Conservation (phyloP, 2,888 invertebrate genomes). For the Leucophenga montana region DNA sequence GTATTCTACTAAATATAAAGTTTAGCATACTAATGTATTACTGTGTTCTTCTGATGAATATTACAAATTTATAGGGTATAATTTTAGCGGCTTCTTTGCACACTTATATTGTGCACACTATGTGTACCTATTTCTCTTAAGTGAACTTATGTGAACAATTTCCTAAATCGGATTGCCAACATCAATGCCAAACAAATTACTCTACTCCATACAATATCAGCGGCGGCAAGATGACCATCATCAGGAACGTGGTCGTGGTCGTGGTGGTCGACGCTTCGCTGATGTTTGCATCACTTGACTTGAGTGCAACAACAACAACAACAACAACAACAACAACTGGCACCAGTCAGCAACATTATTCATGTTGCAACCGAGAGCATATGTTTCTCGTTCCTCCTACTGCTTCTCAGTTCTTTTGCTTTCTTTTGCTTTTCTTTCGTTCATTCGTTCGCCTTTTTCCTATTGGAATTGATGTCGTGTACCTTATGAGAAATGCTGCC, state of each 20-base stretch:
- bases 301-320: neutral
- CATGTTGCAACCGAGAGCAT: conserved; percentile 11
- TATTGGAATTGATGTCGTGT: conserved; percentile 5
- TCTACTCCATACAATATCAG: conserved; percentile 16
- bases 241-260: conserved; percentile 18
- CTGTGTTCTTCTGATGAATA: no score
- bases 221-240: conserved; percentile 35
- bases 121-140: conserved; percentile 31
- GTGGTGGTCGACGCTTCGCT: no score
- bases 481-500: conserved; percentile 9
- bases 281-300: neutral
- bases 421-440: neutral
- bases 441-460: neutral
- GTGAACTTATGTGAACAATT: conserved; percentile 28
- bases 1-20: no score
- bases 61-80: no score
- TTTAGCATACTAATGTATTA: no score
- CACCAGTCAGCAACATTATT: conserved; percentile 6
- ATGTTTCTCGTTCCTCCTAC: neutral
- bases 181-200: conserved; percentile 41
- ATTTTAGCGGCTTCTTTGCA: no score
- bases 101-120: no score
- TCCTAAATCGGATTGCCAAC: conserved; percentile 28
- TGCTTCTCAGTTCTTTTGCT: neutral
- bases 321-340: neutral